These are phyloP conservation scores for Corythornis cristatus DNA, from an alignment of 2,113 vertebrate species.

Conservation along the genomic window DNA sequence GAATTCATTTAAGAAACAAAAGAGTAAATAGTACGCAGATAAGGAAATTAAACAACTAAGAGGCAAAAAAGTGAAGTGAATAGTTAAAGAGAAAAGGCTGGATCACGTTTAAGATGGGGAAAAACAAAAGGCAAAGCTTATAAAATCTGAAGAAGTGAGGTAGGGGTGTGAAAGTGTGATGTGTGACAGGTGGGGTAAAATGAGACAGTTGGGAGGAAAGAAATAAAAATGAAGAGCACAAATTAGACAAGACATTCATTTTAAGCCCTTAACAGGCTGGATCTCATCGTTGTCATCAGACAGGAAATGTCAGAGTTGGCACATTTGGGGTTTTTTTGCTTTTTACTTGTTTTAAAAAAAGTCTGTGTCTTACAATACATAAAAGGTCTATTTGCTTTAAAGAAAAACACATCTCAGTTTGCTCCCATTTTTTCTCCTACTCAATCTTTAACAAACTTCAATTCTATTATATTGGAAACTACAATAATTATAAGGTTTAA, in stretches of 20 bases:
- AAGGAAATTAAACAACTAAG: constrained; percentile 11
- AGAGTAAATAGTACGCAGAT: not conserved
- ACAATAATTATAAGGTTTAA: constrained; percentile 71
- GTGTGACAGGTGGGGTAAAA: constrained; percentile 68
- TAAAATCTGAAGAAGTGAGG: constrained; percentile 60
- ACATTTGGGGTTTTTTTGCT: constrained; percentile 40
- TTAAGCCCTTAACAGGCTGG: constrained; percentile 62
- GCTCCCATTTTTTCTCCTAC: constrained; percentile 22
- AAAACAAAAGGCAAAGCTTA: constrained; percentile 60
- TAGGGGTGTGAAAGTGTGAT: constrained; percentile 61
- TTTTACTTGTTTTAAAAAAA: constrained; percentile 44
- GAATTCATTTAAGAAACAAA: not conserved
- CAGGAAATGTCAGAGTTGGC: constrained; percentile 68
- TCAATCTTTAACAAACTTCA: constrained; percentile 60
- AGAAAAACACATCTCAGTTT: constrained; percentile 64
- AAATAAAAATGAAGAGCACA: constrained; percentile 72
- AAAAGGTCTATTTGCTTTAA: constrained; percentile 62
- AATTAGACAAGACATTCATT: constrained; percentile 72
- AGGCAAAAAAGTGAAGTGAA: constrained; percentile 15
- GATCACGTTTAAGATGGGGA: constrained; percentile 12
- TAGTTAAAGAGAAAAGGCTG: constrained; percentile 34
- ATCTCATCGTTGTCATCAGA: constrained; percentile 64
- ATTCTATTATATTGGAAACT: constrained; percentile 62
- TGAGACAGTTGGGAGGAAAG: constrained; percentile 70
- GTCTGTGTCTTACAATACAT: constrained; percentile 43